These are phyloP conservation scores for Proteles cristata DNA, from an alignment of 2,113 vertebrate species.

Conservation along the genomic window DNA sequence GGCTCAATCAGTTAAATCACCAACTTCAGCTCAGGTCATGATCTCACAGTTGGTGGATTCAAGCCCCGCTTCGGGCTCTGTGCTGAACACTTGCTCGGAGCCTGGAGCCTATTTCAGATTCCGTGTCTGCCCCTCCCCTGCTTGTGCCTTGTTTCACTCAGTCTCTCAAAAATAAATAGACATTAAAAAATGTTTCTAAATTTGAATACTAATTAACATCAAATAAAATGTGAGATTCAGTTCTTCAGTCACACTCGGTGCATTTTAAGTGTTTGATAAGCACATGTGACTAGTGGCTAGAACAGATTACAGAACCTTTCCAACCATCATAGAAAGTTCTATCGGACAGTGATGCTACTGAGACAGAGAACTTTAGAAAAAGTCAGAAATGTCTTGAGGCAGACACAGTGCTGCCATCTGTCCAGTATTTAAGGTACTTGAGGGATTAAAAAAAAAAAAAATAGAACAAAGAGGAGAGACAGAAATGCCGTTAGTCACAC, in stretches of 20 bases:
- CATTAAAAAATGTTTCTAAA: not conserved
- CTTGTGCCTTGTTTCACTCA: no score
- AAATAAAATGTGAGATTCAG: conserved; percentile 24
- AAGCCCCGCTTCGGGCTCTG: no score
- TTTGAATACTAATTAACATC: not conserved
- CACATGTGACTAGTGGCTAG: not conserved
- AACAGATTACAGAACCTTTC: not conserved
- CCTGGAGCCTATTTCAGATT: no score
- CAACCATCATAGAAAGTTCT: not conserved
- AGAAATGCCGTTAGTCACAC: not conserved
- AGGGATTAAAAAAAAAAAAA: not conserved
- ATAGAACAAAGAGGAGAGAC: not conserved
- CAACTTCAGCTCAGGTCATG: no score
- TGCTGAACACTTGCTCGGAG: no score
- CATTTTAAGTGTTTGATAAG: not conserved
- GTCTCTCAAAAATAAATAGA: no score
- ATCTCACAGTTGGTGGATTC: no score
- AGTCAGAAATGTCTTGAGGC: conserved; percentile 4
- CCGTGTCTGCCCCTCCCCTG: no score
- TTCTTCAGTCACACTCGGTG: not conserved
- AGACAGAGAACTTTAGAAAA: conserved; percentile 8
- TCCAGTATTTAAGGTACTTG: conserved; percentile 29
- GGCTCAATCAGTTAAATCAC: no score
- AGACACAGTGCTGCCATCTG: not conserved
- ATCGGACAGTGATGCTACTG: not conserved